Conservation (phyloP, 2,797 vertebrate species). For the Silurus lanzhouensis region DNA sequence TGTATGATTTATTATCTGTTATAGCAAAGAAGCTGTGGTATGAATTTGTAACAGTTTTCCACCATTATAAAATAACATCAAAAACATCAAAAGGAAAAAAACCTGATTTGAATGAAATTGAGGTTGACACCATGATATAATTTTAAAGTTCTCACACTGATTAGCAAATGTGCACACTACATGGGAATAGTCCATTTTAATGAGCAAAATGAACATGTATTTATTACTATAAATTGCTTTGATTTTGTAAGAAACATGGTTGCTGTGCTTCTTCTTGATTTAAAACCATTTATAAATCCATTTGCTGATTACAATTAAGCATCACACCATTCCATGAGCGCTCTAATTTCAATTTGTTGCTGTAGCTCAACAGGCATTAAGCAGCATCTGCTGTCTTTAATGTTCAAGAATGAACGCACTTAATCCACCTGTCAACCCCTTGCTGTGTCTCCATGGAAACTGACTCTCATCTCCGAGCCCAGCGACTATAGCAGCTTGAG, state of each 20-base stretch:
- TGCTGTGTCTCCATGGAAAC: slow-evolving; percentile 48
- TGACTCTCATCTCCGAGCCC: slow-evolving; percentile 44
- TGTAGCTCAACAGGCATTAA: slow-evolving; percentile 28
- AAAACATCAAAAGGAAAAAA: neutral
- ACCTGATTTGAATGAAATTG: neutral
- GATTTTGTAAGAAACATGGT: neutral
- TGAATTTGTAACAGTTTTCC: neutral
- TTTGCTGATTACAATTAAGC: neutral
- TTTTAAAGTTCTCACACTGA: neutral
- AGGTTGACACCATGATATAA: neutral
- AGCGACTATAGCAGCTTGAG: slow-evolving; percentile 46
- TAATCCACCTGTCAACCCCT: slow-evolving; percentile 39
- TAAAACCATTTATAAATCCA: neutral
- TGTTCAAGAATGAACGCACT: slow-evolving; percentile 47
- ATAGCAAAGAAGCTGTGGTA: neutral
- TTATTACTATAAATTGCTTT: neutral
- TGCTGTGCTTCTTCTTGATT: neutral
- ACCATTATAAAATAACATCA: neutral
- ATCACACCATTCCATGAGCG: slow-evolving; percentile 31
- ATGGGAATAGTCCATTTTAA: neutral
- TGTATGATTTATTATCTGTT: neutral
- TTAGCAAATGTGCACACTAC: neutral
- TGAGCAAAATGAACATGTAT: neutral
- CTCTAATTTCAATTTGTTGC: slow-evolving; percentile 40
- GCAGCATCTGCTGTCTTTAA: slow-evolving; percentile 43